Evolutionary conservation across 2,113 vertebrate species (phyloP), one percentile per base, ranked within the genome.

Genomic region (Protomyctophum bolini): DNA sequence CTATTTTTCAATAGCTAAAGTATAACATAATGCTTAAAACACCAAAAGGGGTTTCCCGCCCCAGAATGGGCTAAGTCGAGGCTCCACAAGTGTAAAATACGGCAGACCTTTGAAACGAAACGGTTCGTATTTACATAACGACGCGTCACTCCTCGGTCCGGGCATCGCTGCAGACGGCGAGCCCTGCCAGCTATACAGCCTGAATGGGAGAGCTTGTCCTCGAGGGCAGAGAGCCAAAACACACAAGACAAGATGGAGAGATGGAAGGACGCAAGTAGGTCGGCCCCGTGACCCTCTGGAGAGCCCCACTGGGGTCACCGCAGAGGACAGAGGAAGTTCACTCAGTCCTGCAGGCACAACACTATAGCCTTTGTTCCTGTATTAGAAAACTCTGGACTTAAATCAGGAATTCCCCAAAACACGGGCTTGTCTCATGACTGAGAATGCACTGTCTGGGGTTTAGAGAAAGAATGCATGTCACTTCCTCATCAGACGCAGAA

Each of bases 281-380:
- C 47, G 49, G 52, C 1, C 21, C 66, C 29, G 47, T 56, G 66
- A 52, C 29, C 50, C 52, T 7, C 2, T 10, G 9, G 52, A 29
- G 47, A 14, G 54, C 21, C 48, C 14, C 41, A 48, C 9, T 12
- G 2, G 33, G 66, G 28, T 45, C 66, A 33, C 10, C 41, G 54
- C n/a, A 10, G 46, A 8, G 65, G 69, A 72, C 69, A 61, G 28
- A 15, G 65, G 57, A 82, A 45, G 76, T 45, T 68, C 51, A 78
- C 68, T 50, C 62, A 45, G n/a, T 4, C 46, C 15, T 3, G 10
- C n/a, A 52, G 8, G 11, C 15, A 52, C 21, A 21, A 57, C 66
- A 55, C 15, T 51, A 7, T 51, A 7, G 21, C 28, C 41, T 59
- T 11, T 63, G 54, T 14, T 48, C 57, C n/a, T 15, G 41, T 14